Evolutionary conservation across 2,888 invertebrate species (phyloP), one percentile per base, ranked within the genome.

Genomic region (Tillus elongatus): DNA sequence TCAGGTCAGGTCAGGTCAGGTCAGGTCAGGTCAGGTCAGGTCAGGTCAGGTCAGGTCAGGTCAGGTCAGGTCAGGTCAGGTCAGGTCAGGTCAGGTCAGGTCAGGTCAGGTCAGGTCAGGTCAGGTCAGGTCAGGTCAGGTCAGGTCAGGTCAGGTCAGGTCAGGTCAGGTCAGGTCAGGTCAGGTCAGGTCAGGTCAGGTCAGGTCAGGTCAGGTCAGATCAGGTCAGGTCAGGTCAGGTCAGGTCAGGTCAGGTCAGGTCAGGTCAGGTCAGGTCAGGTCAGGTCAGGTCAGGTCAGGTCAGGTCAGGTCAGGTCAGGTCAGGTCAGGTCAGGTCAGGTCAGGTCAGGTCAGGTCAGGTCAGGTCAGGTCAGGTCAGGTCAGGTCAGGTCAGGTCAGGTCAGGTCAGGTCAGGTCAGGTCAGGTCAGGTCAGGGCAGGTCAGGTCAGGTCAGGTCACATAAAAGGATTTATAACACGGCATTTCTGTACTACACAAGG

Each of bases 161-260:
- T n/a, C n/a, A n/a, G n/a, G n/a, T n/a, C n/a, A 19, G 24, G 24
- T 19, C 24, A 19, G 24, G 24, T 19, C 24, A 19, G 24, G 24
- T 19, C 24, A 19, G 24, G 24, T 19, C 24, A 19, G 24, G 24
- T 19, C 24, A 19, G 24, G 24, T 19, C 24, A 19, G 24, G 24
- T 19, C 24, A 19, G 24, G 24, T 19, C 24, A 19, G 24, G 24
- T 19, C 24, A 19, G 24, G 24, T 19, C 24, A 19, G 24, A n/a
- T 19, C 24, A 19, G 24, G 24, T 19, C 24, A 19, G 24, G 24
- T 19, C 24, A 19, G 24, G 24, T 19, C 24, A 19, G 24, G 24
- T 19, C 24, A 19, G 24, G 24, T 19, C 24, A 19, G 24, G 24
- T 19, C 24, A 19, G 24, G 24, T 19, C 24, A 19, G 24, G 24